Base-by-base conservation (phyloP, 2,113 vertebrate species). In the Orcinus orca region DNA sequence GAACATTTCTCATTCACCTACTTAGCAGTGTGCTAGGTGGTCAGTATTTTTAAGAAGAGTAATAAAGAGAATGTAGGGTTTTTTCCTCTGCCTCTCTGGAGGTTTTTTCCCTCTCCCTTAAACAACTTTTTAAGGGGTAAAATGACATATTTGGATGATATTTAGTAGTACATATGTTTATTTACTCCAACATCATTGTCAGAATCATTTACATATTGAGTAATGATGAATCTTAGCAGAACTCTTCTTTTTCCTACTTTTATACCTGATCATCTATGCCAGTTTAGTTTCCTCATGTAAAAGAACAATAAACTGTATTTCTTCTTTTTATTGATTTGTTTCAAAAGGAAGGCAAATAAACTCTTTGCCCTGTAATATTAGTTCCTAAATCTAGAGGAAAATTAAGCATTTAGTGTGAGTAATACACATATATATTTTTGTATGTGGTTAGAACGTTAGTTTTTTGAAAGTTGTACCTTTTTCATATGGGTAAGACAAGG, bases 351-450 rank as follows among this genome's bases (percentile, higher is more conserved):
- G 26, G 14, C 0, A 4, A 70, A 23, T 90, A 33, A 15, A 55
- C 29, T 83, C 38, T 93, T 63, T 74, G 38, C 80, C 25, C 33
- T 88, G 18, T 71, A 38, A 73, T 81, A 18, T 62, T 88, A 36
- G n/a, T 94, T 94, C 65, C 26, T 88, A 88, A 92, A 58, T 77
- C 36, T 88, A 84, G 53, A 79, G 83, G 83, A 73, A 90, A 86
- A 17, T 44, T 79, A 88, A 91, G 18, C 21, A 70, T 47, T 81
- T 90, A 44, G 23, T 62, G 20, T 77, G 68, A 65, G 2, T 29
- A 41, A 77, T 88, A 65, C 31, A 62, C 3, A 41, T 44, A 47
- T 33, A 26, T 38, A 65, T 73, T 58, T 94, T 67, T 74, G 15
- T 81, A 25, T 76, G 73, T 53, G 62, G 44, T 47, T 92, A 58